Percentiles rank a stretch among this genome's conserved stretches.
phyloP scores from a whole-genome alignment of 2,113 vertebrate genomes.

The Cottus gobio region DNA sequence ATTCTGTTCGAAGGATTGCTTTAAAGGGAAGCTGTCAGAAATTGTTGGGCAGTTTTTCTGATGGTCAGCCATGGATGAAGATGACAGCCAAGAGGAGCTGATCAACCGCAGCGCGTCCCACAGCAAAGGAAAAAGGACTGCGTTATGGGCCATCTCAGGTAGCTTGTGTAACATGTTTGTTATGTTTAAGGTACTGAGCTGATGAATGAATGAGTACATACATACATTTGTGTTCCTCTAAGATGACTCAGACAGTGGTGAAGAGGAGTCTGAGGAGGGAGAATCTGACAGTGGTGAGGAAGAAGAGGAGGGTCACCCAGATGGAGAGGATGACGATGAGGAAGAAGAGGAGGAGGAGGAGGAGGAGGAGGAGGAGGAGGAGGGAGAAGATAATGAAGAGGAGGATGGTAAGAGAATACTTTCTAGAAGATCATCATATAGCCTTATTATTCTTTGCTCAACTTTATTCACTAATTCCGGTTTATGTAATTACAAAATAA shows the following conservation, averaged over 20 bases:
- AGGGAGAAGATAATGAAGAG: conserved; percentile 78
- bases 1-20: background rate
- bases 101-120: conserved; percentile 83
- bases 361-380: conserved; percentile 79
- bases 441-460: background rate
- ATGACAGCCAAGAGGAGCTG: conserved; percentile 92
- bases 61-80: conserved; percentile 93
- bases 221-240: background rate
- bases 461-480: background rate
- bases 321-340: conserved; percentile 71
- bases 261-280: conserved; percentile 78
- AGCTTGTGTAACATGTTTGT: background rate
- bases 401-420: conserved; percentile 79
- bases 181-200: background rate
- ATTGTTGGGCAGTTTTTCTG: conserved; percentile 49
- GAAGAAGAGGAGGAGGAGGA: conserved; percentile 76
- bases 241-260: conserved; percentile 85
- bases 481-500: background rate
- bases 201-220: background rate
- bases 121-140: conserved; percentile 80
- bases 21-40: background rate
- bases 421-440: background rate
- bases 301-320: conserved; percentile 65
- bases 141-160: conserved; percentile 83
- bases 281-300: conserved; percentile 80